Evolutionary conservation across 1,140 invertebrate species (phyloP).

Genomic region (Leucophenga varia): DNA sequence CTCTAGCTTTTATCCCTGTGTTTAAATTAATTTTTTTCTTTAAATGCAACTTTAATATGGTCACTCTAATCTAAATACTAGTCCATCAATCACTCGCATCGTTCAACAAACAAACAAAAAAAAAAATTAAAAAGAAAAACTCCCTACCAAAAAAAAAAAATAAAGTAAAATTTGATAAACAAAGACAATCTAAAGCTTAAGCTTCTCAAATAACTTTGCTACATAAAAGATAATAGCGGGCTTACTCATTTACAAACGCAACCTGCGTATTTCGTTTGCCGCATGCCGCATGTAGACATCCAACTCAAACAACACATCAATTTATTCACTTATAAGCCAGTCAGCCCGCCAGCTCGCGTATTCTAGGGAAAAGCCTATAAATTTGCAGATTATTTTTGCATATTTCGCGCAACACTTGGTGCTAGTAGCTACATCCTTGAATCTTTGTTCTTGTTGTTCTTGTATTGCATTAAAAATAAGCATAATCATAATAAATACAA

Average conservation of each 20-base stretch:
- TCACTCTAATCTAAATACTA: too few species aligned
- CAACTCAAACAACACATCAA: conserved; percentile 6
- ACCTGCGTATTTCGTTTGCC: conserved; percentile 13
- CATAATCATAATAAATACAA: too few species aligned
- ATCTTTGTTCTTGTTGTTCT: conserved; percentile 4
- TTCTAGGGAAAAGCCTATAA: conserved; percentile 51
- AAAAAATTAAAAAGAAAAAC: too few species aligned
- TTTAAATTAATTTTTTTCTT: too few species aligned
- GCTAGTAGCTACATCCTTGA: not conserved
- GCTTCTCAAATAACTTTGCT: conserved; percentile 41
- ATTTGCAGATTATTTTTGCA: conserved; percentile 54
- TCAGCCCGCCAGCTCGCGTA: too few species aligned
- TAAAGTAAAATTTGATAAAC: too few species aligned
- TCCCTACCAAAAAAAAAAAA: too few species aligned
- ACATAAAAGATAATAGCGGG: conserved; percentile 50
- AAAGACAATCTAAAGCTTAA: conserved; percentile 23
- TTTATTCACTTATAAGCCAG: conserved; percentile 7
- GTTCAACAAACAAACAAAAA: too few species aligned
- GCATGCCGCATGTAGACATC: conserved; percentile 33
- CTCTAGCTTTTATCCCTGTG: too few species aligned
- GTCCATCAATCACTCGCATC: too few species aligned
- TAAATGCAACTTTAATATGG: too few species aligned
- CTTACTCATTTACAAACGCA: too few species aligned
- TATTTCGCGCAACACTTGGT: conserved; percentile 26
- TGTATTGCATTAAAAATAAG: not conserved